These are phyloP conservation scores for Biston stratarius DNA, from an alignment of 2,888 invertebrate genomes.

Conservation along the genomic window DNA sequence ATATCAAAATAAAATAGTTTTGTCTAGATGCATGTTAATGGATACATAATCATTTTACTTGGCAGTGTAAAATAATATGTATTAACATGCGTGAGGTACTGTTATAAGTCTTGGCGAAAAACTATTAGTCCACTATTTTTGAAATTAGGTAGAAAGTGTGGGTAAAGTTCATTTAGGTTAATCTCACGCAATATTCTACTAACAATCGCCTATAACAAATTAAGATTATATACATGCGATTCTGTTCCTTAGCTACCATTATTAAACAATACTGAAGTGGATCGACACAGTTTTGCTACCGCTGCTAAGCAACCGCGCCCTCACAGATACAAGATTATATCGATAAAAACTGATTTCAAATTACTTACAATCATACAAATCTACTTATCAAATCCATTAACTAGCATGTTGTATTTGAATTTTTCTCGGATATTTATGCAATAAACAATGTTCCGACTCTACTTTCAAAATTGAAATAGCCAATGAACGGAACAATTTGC, in stretches of 20 bases:
- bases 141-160: background rate
- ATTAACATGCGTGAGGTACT: too few relatives aligned
- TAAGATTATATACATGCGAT: background rate
- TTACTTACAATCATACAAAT: background rate
- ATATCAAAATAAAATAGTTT: too few relatives aligned
- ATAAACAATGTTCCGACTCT: too few relatives aligned
- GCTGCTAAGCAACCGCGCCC: background rate
- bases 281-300: background rate
- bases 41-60: too few relatives aligned
- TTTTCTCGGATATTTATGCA: too few relatives aligned
- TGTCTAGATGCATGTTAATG: too few relatives aligned
- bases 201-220: background rate
- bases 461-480: too few relatives aligned
- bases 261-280: background rate
- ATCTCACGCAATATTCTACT: background rate
- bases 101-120: slow-evolving; percentile 1
- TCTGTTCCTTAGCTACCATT: background rate
- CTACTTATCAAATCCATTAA: background rate
- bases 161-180: background rate
- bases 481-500: too few relatives aligned
- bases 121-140: background rate
- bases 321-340: background rate
- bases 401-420: too few relatives aligned
- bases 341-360: background rate
- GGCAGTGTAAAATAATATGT: too few relatives aligned